These are phyloP conservation scores for Argyra leucocephala DNA, from an alignment of 2,888 invertebrate species.

Conservation along the genomic window DNA sequence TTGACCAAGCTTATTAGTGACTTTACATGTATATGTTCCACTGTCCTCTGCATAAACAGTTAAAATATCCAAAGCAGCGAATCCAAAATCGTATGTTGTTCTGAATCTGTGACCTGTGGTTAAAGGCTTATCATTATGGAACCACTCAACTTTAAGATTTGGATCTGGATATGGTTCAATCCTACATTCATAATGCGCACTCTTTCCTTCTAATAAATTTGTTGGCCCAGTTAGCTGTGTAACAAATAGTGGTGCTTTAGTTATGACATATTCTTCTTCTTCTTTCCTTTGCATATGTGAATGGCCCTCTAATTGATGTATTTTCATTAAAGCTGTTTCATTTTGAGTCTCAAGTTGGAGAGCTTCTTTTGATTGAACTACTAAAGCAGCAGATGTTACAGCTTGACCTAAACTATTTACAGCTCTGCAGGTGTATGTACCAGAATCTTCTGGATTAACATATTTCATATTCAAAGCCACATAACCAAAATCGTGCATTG, in stretches of 20 bases:
- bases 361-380: slow-evolving; percentile 81
- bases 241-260: slow-evolving; percentile 74
- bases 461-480: slow-evolving; percentile 92
- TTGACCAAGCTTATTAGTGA: slow-evolving; percentile 75
- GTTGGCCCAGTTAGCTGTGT: slow-evolving; percentile 78
- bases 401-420: slow-evolving; percentile 89
- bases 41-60: slow-evolving; percentile 90
- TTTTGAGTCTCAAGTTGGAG: slow-evolving; percentile 82
- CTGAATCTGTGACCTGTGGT: slow-evolving; percentile 84
- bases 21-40: slow-evolving; percentile 82
- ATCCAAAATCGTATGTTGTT: slow-evolving; percentile 93
- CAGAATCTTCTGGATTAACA: slow-evolving; percentile 90
- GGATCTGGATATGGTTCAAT: slow-evolving; percentile 88
- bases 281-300: slow-evolving; percentile 69
- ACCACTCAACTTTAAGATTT: slow-evolving; percentile 83
- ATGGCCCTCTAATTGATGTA: slow-evolving; percentile 75
- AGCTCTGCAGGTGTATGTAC: slow-evolving; percentile 91
- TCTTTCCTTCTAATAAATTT: slow-evolving; percentile 77
- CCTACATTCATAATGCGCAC: slow-evolving; percentile 85
- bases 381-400: slow-evolving; percentile 83
- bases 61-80: slow-evolving; percentile 88
- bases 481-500: slow-evolving; percentile 97
- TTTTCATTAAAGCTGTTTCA: slow-evolving; percentile 77
- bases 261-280: slow-evolving; percentile 70
- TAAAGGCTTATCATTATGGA: slow-evolving; percentile 82